phyloP scores from a whole-genome alignment of 1,140 invertebrate genomes.

The Pseudomyrmex concolor region DNA sequence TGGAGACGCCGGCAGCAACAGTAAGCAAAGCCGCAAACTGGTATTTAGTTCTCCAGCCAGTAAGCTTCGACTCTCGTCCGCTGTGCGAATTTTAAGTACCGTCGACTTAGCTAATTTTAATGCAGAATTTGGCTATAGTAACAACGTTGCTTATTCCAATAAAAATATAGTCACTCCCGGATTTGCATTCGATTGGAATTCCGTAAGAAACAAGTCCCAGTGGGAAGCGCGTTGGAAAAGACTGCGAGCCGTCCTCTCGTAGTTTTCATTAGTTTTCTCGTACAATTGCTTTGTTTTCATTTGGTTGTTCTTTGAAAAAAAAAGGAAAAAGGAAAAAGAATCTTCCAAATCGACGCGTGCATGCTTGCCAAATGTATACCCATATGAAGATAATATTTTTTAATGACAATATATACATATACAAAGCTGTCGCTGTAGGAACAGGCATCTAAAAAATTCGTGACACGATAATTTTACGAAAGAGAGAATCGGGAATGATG shows the following conservation, averaged over 20 bases:
- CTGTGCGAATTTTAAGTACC: slow-evolving; percentile 73
- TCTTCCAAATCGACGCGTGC: slow-evolving; percentile 69
- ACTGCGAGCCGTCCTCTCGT: slow-evolving; percentile 78
- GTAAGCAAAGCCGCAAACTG: slow-evolving; percentile 77
- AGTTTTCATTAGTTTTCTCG: slow-evolving; percentile 67
- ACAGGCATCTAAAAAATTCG: slow-evolving; percentile 59
- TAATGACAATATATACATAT: slow-evolving; percentile 76
- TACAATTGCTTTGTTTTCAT: slow-evolving; percentile 43
- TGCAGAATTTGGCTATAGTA: slow-evolving; percentile 38
- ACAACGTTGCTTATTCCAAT: slow-evolving; percentile 46
- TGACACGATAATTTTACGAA: slow-evolving; percentile 49
- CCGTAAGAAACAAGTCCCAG: slow-evolving; percentile 69
- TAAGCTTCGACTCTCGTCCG: slow-evolving; percentile 78
- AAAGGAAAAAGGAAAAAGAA: slow-evolving; percentile 42
- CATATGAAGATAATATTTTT: slow-evolving; percentile 75
- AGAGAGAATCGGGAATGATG: slow-evolving; percentile 38
- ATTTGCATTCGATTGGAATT: slow-evolving; percentile 66
- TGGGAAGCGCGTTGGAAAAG: slow-evolving; percentile 76
- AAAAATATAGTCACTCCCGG: slow-evolving; percentile 51
- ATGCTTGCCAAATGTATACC: slow-evolving; percentile 78
- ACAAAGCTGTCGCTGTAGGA: slow-evolving; percentile 63
- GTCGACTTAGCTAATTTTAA: slow-evolving; percentile 66
- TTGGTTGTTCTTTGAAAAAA: slow-evolving; percentile 50
- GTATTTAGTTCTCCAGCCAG: slow-evolving; percentile 78
- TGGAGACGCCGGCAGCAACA: slow-evolving; percentile 61